Conservation (phyloP, 2,888 invertebrate species). For the Lepas anatifera region DNA sequence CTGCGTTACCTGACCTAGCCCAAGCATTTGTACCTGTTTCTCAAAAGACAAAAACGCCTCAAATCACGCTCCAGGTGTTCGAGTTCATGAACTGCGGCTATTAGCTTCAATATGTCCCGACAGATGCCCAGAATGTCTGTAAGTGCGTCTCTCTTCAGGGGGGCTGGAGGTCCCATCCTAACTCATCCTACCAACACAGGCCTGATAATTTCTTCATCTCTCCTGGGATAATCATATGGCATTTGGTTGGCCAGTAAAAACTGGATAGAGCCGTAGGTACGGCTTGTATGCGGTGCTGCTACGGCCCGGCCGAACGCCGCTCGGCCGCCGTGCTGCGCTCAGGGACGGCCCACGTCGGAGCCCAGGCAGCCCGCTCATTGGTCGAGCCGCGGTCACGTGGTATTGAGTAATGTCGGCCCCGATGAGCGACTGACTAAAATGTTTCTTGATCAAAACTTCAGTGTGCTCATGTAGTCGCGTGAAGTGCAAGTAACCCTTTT, state of each 20-base stretch:
- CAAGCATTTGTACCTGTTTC: too few species aligned
- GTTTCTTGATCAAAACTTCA: slow-evolving; percentile 12
- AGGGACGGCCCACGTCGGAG: slow-evolving; percentile 11
- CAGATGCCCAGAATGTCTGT: neutral
- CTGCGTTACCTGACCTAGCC: too few species aligned
- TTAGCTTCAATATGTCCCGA: too few species aligned
- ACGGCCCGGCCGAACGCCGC: neutral
- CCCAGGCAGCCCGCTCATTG: neutral
- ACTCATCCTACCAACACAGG: neutral
- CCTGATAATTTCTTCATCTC: slow-evolving; percentile 5
- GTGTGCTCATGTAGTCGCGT: slow-evolving; percentile 12
- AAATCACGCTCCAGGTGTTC: too few species aligned
- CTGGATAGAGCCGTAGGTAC: slow-evolving; percentile 1
- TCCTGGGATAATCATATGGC: neutral
- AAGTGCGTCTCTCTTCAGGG: neutral
- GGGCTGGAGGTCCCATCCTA: neutral
- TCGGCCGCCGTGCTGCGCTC: neutral
- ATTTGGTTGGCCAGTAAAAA: slow-evolving; percentile 3
- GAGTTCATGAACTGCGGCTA: too few species aligned
- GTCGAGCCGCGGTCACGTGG: slow-evolving; percentile 4
- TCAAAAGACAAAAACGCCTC: too few species aligned
- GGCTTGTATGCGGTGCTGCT: too few species aligned
- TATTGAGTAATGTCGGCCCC: slow-evolving; percentile 13
- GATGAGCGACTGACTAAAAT: slow-evolving; percentile 13
- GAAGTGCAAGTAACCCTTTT: slow-evolving; percentile 6